phyloP scores from a whole-genome alignment of 2,797 vertebrate genomes.

The Mormyrus proboscirostris region DNA sequence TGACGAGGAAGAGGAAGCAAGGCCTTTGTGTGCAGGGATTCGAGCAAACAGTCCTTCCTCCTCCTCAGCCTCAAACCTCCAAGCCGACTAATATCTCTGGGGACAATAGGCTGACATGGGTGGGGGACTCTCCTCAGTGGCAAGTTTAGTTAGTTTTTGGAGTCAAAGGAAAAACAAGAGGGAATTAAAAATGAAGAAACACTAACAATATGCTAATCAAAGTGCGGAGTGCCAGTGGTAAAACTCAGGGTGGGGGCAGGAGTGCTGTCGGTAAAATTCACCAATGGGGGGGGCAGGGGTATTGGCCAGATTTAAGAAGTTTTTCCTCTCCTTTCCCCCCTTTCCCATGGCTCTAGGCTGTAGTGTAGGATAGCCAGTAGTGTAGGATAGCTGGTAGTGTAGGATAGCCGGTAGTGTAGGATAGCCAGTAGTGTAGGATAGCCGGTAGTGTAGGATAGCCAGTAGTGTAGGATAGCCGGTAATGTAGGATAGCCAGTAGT shows the following conservation, averaged over 20 bases:
- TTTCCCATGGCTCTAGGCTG: neutral
- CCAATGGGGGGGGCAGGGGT: neutral
- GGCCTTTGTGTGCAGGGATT: neutral
- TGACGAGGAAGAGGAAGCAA: neutral
- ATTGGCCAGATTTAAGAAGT: neutral
- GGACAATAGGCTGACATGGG: neutral
- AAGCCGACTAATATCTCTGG: neutral
- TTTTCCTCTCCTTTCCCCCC: neutral
- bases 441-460: no score
- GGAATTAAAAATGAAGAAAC: neutral
- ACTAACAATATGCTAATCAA: neutral
- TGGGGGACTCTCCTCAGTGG: neutral
- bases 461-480: no score
- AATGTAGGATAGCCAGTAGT: no score
- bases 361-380: neutral
- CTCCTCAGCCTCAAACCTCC: neutral
- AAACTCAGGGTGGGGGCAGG: neutral
- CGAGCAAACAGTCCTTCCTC: neutral
- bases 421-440: no score
- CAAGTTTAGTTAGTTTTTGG: neutral
- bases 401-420: no score
- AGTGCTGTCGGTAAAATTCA: neutral
- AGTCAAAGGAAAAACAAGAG: neutral
- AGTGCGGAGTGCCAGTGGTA: neutral
- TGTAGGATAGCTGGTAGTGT: no score